Conservation (phyloP, 2,888 invertebrate species). For the Lordiphosa fenestrarum region DNA sequence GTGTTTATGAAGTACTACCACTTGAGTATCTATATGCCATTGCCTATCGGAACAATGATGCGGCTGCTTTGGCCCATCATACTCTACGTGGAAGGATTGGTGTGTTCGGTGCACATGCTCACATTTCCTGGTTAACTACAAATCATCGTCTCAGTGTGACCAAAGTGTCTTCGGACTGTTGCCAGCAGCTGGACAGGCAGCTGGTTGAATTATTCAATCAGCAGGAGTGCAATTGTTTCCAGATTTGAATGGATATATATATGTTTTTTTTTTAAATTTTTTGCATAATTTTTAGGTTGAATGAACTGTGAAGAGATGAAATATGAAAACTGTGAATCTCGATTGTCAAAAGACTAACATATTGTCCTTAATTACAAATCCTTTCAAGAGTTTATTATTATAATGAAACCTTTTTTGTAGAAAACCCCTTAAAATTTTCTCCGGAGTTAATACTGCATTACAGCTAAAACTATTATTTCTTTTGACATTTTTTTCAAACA, state of each 20-base stretch:
- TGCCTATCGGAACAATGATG: conserved; percentile 65
- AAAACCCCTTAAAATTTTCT: no score
- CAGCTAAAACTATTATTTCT: no score
- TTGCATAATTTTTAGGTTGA: no score
- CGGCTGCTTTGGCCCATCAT: conserved; percentile 62
- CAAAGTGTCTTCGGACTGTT: conserved; percentile 8
- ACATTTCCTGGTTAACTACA: conserved; percentile 28
- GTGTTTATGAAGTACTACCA: conserved; percentile 37
- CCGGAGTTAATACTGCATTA: no score
- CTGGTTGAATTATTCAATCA: not conserved
- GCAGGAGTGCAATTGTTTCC: conserved; percentile 32
- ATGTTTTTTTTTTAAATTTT: no score
- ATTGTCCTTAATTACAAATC: no score
- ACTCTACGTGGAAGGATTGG: conserved; percentile 7
- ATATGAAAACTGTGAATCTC: no score
- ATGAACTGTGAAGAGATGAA: no score
- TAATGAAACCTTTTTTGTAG: no score
- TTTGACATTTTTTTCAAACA: no score
- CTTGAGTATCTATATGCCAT: conserved; percentile 54
- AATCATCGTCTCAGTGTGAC: not conserved
- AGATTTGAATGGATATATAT: not conserved
- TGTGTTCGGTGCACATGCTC: conserved; percentile 25
- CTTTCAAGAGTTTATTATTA: no score
- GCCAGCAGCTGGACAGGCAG: conserved; percentile 9
- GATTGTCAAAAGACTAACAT: no score